Percentiles rank a stretch among this genome's conserved stretches.
phyloP scores from a whole-genome alignment of 2,888 invertebrate species.

The Ceraclea dissimilis region DNA sequence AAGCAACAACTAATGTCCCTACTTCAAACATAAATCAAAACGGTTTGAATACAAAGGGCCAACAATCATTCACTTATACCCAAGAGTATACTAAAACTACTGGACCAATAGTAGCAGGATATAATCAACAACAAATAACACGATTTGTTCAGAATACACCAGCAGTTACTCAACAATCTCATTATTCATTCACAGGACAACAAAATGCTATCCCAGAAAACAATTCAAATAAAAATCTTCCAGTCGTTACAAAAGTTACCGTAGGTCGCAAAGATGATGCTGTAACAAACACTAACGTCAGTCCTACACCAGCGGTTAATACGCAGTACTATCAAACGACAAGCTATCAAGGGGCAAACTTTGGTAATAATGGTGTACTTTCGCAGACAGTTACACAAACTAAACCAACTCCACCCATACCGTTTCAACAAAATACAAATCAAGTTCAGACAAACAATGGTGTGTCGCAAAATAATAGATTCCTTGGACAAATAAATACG shows the following conservation, averaged over 20 bases:
- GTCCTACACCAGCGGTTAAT: too few relatives aligned
- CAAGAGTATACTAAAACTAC: neutral
- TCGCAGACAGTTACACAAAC: too few relatives aligned
- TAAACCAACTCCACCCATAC: too few relatives aligned
- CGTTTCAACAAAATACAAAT: too few relatives aligned
- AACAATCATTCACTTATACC: neutral
- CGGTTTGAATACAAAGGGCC: neutral
- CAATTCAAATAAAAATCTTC: too few relatives aligned
- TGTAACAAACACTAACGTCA: neutral
- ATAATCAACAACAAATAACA: slow-evolving; percentile 5
- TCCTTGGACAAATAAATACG: too few relatives aligned
- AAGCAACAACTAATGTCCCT: too few relatives aligned
- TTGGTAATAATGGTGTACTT: neutral
- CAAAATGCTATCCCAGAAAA: neutral
- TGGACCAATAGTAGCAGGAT: slow-evolving; percentile 4
- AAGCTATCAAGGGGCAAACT: neutral
- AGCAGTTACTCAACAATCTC: neutral
- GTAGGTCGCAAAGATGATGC: too few relatives aligned
- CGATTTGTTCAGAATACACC: slow-evolving; percentile 2
- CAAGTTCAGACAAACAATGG: too few relatives aligned
- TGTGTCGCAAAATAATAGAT: too few relatives aligned
- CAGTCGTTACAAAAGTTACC: too few relatives aligned
- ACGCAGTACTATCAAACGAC: too few relatives aligned
- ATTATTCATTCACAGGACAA: neutral
- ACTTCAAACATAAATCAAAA: neutral